These are phyloP conservation scores for Theonella swinhoei DNA, from an alignment of 37 sponge, comb jelly and placozoan genomes.

Conservation along the genomic window DNA sequence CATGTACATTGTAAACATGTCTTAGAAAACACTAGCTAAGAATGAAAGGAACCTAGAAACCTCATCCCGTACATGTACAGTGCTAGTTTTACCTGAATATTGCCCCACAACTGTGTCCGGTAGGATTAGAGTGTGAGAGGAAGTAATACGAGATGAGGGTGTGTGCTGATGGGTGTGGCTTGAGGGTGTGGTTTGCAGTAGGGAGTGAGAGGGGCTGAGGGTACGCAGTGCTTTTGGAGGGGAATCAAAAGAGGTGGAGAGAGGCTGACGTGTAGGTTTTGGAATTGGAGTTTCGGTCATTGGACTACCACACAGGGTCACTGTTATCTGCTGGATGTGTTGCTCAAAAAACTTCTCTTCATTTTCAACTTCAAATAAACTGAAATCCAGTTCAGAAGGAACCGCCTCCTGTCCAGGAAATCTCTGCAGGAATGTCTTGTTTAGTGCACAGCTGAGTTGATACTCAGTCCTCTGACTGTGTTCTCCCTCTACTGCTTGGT, in stretches of 20 bases:
- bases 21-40: too few relatives aligned
- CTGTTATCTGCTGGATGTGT: slow-evolving; percentile 22
- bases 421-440: slow-evolving; percentile 12
- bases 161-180: neutral
- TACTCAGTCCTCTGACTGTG: neutral
- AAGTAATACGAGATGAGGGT: slow-evolving; percentile 4
- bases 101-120: neutral
- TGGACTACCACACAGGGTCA: slow-evolving; percentile 29
- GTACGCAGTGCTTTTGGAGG: neutral
- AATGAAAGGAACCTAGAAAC: too few relatives aligned
- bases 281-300: neutral
- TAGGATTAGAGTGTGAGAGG: neutral
- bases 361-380: slow-evolving; percentile 26
- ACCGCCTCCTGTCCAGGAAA: slow-evolving; percentile 3
- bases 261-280: neutral
- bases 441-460: neutral
- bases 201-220: slow-evolving; percentile 27
- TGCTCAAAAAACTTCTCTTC: slow-evolving; percentile 33
- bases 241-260: neutral
- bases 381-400: slow-evolving; percentile 23
- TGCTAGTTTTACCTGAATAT: neutral
- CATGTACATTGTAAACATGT: neutral
- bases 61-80: neutral
- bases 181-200: neutral
- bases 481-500: neutral